A percentile compares a stretch with the other conserved stretches of the same genome.
These are phyloP conservation scores for Pollachius pollachius DNA, from an alignment of 2,113 vertebrate species.

Conservation along the genomic window DNA sequence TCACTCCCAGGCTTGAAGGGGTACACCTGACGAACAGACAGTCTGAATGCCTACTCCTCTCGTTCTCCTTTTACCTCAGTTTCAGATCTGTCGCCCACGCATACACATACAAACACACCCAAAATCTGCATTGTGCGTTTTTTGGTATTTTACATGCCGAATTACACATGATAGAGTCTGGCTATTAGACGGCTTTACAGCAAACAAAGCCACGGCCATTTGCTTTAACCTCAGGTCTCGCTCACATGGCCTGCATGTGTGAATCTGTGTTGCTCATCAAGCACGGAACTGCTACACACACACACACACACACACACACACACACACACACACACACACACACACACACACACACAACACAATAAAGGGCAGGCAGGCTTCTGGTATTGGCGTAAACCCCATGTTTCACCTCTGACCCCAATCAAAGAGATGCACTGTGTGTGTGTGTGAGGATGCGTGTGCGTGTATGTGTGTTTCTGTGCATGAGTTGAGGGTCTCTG, in stretches of 20 bases:
- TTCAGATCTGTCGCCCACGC: neutral
- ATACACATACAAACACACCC: constrained; percentile 1
- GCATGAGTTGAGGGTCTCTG: neutral
- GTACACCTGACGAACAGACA: constrained; percentile 61
- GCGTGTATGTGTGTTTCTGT: neutral
- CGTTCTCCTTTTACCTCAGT: neutral
- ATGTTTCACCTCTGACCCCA: neutral
- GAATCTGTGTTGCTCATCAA: no score
- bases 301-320: neutral
- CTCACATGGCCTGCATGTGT: no score
- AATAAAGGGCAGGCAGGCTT: neutral
- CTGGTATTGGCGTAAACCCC: no score
- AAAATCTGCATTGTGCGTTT: neutral
- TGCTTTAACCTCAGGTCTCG: no score
- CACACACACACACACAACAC: neutral
- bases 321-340: constrained; percentile 48
- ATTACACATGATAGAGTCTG: no score
- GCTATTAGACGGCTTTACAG: no score
- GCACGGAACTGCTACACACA: no score
- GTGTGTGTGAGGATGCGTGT: neutral
- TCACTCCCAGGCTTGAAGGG: constrained; percentile 57
- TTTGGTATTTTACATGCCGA: no score
- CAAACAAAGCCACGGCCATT: no score
- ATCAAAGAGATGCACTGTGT: neutral
- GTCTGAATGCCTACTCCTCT: constrained; percentile 20